Evolutionary conservation across 2,113 vertebrate species (phyloP).

Genomic region (Cottus gobio): DNA sequence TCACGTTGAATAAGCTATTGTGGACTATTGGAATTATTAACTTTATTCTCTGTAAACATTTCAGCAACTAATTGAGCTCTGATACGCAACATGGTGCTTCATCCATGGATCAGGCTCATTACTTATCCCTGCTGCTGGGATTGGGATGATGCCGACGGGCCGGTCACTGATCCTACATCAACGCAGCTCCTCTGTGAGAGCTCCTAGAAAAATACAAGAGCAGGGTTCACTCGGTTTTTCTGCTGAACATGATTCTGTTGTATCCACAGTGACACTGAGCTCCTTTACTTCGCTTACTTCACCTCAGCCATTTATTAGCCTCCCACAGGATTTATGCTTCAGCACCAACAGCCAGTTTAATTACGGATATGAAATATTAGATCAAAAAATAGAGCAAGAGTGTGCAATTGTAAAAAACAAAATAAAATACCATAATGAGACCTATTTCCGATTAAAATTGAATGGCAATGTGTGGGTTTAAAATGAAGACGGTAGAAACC

Average conservation of each 20-base stretch:
- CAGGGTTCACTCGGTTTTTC: conserved; percentile 27
- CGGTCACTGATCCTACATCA: conserved; percentile 30
- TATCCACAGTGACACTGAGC: conserved; percentile 49
- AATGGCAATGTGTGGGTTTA: conserved; percentile 21
- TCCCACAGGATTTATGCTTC: conserved; percentile 60
- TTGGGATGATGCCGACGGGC: conserved; percentile 9
- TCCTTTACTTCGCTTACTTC: conserved; percentile 46
- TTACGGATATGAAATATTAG: conserved; percentile 65
- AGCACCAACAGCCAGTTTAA: conserved; percentile 59
- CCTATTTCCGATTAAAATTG: conserved; percentile 53
- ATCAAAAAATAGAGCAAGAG: conserved; percentile 55
- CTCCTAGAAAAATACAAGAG: conserved; percentile 40
- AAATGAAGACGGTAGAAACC: conserved; percentile 21
- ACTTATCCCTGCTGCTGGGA: conserved; percentile 13
- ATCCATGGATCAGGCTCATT: conserved; percentile 26
- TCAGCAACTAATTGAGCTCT: conserved; percentile 6
- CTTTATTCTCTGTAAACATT: neutral
- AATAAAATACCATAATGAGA: conserved; percentile 56
- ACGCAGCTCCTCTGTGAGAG: conserved; percentile 24
- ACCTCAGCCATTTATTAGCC: conserved; percentile 64
- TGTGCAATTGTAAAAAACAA: conserved; percentile 43
- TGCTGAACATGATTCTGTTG: conserved; percentile 33
- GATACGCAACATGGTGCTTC: conserved; percentile 22
- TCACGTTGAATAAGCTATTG: neutral
- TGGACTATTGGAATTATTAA: neutral